These are phyloP conservation scores for Trichogramma evanescens DNA, from an alignment of 2,888 invertebrate genomes.

Conservation along the genomic window DNA sequence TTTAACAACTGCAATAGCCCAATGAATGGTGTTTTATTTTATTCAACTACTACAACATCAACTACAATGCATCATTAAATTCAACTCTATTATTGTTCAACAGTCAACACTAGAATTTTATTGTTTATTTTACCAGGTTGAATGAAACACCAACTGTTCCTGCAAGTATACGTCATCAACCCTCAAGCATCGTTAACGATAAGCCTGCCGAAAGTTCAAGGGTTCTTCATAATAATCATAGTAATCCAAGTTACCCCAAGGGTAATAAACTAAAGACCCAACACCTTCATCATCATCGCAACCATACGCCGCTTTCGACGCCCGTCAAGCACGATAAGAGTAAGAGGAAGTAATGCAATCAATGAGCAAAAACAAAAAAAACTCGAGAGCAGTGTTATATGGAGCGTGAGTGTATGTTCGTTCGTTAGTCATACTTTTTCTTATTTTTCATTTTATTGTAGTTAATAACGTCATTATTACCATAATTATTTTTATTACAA, in stretches of 20 bases:
- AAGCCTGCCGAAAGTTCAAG: neutral
- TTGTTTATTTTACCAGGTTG: slow-evolving; percentile 30
- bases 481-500: too few species aligned
- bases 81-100: neutral
- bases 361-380: neutral
- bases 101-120: slow-evolving; percentile 4
- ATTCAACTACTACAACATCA: too few species aligned
- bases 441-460: too few species aligned
- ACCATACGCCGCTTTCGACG: slow-evolving; percentile 32
- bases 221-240: slow-evolving; percentile 21
- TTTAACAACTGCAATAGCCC: too few species aligned
- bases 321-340: slow-evolving; percentile 40
- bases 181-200: neutral
- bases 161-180: too few species aligned
- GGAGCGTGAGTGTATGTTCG: too few species aligned
- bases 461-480: too few species aligned
- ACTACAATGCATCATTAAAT: too few species aligned
- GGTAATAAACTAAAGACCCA: slow-evolving; percentile 37
- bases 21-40: too few species aligned
- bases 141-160: slow-evolving; percentile 37
- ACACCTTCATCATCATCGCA: slow-evolving; percentile 31
- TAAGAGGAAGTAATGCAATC: slow-evolving; percentile 39
- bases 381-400: neutral
- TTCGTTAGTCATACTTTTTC: too few species aligned
- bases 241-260: slow-evolving; percentile 25